Evolutionary conservation across 1,140 invertebrate genomes (phyloP).

Genomic region (Cherax quadricarinatus): DNA sequence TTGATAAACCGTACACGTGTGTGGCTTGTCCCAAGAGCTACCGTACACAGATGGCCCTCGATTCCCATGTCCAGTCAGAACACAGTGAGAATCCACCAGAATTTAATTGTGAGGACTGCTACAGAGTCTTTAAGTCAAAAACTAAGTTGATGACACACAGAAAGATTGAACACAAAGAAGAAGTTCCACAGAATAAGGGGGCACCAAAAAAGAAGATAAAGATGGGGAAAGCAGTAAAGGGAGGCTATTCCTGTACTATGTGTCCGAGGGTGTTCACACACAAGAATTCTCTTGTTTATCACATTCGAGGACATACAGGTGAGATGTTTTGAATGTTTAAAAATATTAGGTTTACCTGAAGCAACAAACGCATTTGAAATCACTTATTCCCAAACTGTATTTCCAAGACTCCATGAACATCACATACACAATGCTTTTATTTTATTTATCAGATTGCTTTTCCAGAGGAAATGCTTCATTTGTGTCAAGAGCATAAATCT

Average conservation of each 20-base stretch:
- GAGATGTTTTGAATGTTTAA: not conserved
- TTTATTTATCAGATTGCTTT: too few species aligned
- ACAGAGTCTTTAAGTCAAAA: slow-evolving; percentile 74
- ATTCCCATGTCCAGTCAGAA: slow-evolving; percentile 56
- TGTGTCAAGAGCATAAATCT: too few species aligned
- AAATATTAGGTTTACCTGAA: not conserved
- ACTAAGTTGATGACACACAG: slow-evolving; percentile 74
- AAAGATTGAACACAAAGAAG: slow-evolving; percentile 74
- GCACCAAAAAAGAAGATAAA: slow-evolving; percentile 71
- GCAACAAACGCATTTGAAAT: not conserved
- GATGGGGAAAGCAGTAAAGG: slow-evolving; percentile 69
- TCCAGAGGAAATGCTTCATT: too few species aligned
- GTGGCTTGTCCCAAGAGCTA: slow-evolving; percentile 59
- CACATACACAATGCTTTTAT: not conserved
- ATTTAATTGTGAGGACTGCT: slow-evolving; percentile 75
- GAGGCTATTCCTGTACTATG: slow-evolving; percentile 81
- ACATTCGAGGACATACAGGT: slow-evolving; percentile 85
- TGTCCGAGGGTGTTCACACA: slow-evolving; percentile 88
- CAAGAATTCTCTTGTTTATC: slow-evolving; percentile 89
- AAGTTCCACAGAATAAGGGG: slow-evolving; percentile 52
- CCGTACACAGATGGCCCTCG: slow-evolving; percentile 59
- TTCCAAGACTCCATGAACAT: not conserved
- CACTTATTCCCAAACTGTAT: not conserved
- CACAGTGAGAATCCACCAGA: slow-evolving; percentile 60
- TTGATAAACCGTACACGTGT: slow-evolving; percentile 53